Conservation (phyloP, 2,888 invertebrate genomes). For the Punctoribates punctum region DNA sequence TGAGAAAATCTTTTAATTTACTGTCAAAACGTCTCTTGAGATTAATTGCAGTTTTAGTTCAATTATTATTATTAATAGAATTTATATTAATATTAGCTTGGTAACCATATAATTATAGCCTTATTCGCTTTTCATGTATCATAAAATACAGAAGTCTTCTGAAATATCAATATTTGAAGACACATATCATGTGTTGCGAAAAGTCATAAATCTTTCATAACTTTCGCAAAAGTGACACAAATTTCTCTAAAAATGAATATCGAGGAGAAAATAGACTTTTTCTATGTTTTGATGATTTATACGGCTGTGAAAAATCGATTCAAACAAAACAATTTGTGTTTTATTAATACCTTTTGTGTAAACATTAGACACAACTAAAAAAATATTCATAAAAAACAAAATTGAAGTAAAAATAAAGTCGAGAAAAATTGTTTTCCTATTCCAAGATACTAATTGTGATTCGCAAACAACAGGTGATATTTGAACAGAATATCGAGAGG, state of each 20-base stretch:
- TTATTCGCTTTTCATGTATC: no score
- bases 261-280: no score
- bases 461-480: not conserved
- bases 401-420: not conserved
- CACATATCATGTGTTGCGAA: not conserved
- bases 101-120: no score
- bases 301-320: no score
- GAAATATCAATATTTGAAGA: not conserved
- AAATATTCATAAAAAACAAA: not conserved
- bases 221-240: not conserved
- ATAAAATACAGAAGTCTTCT: not conserved
- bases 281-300: no score
- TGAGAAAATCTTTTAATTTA: no score
- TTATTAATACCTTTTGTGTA: no score
- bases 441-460: not conserved
- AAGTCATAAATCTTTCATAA: not conserved
- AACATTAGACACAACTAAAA: not conserved
- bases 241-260: no score
- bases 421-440: not conserved
- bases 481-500: not conserved
- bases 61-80: not conserved
- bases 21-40: not conserved
- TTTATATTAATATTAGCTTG: not conserved
- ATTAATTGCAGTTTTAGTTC: not conserved
- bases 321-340: no score